Evolutionary conservation across 2,888 invertebrate genomes (phyloP), one percentile per base, ranked within the genome.

Genomic region (Caenorhabditis wallacei): DNA sequence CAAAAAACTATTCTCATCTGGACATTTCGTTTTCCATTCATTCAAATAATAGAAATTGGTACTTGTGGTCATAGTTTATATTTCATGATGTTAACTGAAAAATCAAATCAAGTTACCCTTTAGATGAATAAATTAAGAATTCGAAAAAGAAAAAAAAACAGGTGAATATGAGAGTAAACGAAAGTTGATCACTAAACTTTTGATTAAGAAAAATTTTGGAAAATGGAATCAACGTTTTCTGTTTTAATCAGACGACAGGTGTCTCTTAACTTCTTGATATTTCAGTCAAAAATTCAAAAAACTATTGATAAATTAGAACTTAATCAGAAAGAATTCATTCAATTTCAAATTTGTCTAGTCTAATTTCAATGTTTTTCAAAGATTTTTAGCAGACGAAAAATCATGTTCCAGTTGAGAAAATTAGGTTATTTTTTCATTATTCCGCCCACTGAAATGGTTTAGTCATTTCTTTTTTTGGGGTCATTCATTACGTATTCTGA

Each of bases 11-110:
- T 40, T 18, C 16, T 75, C 57, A 16, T 46, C 35, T 22, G 46
- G 8, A 48, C 75, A 75, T 13, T 66, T 75, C 35, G 11, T 0
- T 57, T 75, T 75, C 64, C 66, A 75, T 37, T 66, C 75, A 20
- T 40, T 74, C 7, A 46, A 26, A 54, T 74, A 74, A 54, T 66
- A 66, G 7, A 35, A n/a, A 16, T 57, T 48, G 11, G 69, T 56
- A 43, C 40, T 69, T n/a, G 40, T 56, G 22, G 40, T 56, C 69
- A 57, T 69, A 54, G 24, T 40, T 16, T n/a, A 20, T 11, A 26
- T 22, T 46, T 43, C 61, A 61, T 61, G 2, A 3, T 48, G 46
- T 16, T 54, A 13, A n/a, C 11, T 24, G 18, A 16, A 54, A 26
- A 24, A 26, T 24, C 54, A 24, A 24, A 22, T 26, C 5, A 18